Conservation (phyloP, 2,797 vertebrate genomes). For the Anguilla pacifica region DNA sequence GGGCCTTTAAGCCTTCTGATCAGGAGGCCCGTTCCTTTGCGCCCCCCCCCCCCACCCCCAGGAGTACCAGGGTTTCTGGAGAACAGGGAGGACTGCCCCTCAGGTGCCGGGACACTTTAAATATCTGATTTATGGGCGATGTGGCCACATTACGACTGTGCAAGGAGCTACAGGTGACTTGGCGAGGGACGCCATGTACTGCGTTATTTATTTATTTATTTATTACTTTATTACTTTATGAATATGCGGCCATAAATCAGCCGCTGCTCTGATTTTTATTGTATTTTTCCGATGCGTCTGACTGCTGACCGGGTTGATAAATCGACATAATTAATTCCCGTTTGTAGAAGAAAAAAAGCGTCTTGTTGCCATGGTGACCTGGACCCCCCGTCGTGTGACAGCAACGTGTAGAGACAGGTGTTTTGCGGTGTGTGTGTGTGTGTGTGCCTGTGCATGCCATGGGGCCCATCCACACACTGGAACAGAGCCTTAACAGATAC, state of each 20-base stretch:
- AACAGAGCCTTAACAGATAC: no score
- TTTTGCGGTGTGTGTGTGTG: no score
- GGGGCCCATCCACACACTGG: background rate
- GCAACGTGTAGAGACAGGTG: no score
- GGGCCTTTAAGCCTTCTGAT: no score
- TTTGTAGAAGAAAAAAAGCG: background rate
- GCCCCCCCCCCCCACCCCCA: background rate
- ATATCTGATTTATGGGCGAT: conserved; percentile 47
- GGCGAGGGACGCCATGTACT: no score
- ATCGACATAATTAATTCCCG: background rate
- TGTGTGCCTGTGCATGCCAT: no score
- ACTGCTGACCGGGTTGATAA: conserved; percentile 18
- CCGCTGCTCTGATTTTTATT: background rate
- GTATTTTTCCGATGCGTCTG: background rate
- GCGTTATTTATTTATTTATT: no score
- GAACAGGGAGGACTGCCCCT: background rate
- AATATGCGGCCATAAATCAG: background rate
- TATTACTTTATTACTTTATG: no score
- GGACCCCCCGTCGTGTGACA: background rate
- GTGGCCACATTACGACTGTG: background rate
- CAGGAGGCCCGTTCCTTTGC: no score
- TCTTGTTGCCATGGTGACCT: background rate
- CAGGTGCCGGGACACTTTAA: background rate
- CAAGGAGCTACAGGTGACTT: no score
- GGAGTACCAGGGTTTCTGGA: background rate